Percentiles rank a stretch among this genome's conserved stretches.
These are phyloP conservation scores for Eulemur coronatus DNA, from an alignment of 2,797 vertebrate species.

Conservation along the genomic window DNA sequence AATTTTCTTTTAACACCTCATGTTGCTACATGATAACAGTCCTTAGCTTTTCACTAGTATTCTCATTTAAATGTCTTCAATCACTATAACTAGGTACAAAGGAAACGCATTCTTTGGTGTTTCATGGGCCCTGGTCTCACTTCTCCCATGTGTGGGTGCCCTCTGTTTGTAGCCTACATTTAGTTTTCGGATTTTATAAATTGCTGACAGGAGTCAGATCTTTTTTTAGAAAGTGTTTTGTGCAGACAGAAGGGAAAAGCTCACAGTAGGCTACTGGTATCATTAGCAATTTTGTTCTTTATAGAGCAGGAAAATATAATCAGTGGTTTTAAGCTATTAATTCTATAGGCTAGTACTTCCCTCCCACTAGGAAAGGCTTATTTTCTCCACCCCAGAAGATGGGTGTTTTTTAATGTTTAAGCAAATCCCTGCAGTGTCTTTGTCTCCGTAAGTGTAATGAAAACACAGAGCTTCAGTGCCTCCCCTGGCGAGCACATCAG, in stretches of 20 bases:
- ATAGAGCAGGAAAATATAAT: conserved; percentile 36
- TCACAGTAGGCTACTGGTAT: not conserved
- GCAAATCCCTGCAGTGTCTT: conserved; percentile 43
- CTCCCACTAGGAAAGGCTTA: conserved; percentile 46
- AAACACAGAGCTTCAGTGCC: not conserved
- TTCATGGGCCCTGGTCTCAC: not conserved
- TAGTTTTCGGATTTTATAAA: not conserved
- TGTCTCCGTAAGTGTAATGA: not conserved
- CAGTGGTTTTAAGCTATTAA: conserved; percentile 47
- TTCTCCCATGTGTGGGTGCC: not conserved
- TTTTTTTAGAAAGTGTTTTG: not conserved
- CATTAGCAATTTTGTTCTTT: conserved; percentile 62
- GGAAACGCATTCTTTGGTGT: not conserved
- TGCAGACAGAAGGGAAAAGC: not conserved
- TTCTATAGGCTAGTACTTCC: conserved; percentile 24
- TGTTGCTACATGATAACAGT: not conserved
- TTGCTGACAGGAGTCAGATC: not conserved
- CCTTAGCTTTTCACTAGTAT: not conserved
- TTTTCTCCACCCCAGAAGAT: conserved; percentile 41
- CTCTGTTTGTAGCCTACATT: not conserved
- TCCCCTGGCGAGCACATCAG: not conserved
- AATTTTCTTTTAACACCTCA: not conserved
- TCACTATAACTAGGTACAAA: not conserved
- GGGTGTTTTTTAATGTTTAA: conserved; percentile 56
- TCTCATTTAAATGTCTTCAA: not conserved